Percentiles rank a stretch among this genome's conserved stretches.
phyloP scores from a whole-genome alignment of 2,797 vertebrate species.

The Danionella dracula region DNA sequence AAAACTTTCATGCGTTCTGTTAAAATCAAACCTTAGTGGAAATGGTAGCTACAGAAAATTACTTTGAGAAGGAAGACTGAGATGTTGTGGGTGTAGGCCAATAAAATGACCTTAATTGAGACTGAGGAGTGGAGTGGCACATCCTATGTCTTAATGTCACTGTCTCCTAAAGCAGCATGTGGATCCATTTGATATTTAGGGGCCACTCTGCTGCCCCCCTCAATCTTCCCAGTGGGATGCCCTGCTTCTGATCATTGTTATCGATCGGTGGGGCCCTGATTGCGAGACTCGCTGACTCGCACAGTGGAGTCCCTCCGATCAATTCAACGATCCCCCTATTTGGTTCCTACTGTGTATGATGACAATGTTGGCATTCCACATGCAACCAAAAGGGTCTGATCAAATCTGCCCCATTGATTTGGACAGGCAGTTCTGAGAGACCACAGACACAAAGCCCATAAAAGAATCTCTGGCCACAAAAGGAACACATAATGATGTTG shows the following conservation, averaged over 20 bases:
- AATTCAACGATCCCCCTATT: constrained; percentile 70
- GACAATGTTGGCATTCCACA: constrained; percentile 74
- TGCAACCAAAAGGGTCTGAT: constrained; percentile 66
- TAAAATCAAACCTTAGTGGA: no score
- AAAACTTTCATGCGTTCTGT: no score
- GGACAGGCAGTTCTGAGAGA: constrained; percentile 39
- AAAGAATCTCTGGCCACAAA: constrained; percentile 40
- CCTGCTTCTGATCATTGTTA: constrained; percentile 68
- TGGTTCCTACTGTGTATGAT: constrained; percentile 74
- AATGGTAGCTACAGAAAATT: neutral
- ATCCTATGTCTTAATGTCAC: constrained; percentile 45
- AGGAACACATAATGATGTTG: constrained; percentile 39
- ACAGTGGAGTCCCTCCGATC: constrained; percentile 64
- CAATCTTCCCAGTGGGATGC: constrained; percentile 53
- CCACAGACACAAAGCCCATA: constrained; percentile 46
- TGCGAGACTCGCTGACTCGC: constrained; percentile 55
- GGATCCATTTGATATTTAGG: constrained; percentile 65
- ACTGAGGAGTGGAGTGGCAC: constrained; percentile 46
- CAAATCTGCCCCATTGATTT: constrained; percentile 70
- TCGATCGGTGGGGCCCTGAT: constrained; percentile 67
- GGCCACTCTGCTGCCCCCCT: constrained; percentile 40
- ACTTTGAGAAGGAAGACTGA: neutral
- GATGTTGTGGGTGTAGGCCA: constrained; percentile 26
- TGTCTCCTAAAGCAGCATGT: constrained; percentile 53
- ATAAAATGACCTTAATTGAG: constrained; percentile 44